Evolutionary conservation across 2,888 invertebrate species (phyloP).

Genomic region (Rhopalosiphum nymphaeae): DNA sequence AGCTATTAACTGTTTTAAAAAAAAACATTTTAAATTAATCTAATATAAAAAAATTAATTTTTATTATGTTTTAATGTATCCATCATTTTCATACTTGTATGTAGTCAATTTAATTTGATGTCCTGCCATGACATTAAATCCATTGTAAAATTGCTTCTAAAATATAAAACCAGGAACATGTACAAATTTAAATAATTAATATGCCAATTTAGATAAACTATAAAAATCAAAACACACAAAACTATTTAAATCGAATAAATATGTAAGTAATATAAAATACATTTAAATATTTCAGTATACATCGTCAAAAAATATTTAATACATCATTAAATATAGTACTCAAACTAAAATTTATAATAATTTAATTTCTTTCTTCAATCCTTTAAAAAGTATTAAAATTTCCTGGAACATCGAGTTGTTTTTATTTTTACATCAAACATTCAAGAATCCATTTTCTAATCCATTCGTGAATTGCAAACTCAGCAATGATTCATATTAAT

Average conservation of each 20-base stretch:
- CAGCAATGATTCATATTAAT: not conserved
- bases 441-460: not conserved
- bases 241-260: not conserved
- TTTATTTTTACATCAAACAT: not conserved
- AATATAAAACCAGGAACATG: not conserved
- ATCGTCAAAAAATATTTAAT: not conserved
- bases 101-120: not conserved
- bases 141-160: not conserved
- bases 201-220: not conserved
- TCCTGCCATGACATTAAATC: not conserved
- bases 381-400: not conserved
- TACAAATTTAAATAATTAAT: not conserved
- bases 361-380: not conserved
- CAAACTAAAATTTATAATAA: not conserved
- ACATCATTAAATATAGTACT: not conserved
- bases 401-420: not conserved
- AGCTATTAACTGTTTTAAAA: not conserved
- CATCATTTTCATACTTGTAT: not conserved
- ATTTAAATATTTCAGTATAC: not conserved
- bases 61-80: not conserved
- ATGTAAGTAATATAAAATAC: not conserved
- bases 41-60: not conserved
- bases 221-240: not conserved
- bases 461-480: not conserved
- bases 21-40: not conserved